Conservation (phyloP, 2,113 vertebrate species). For the Chaetura pelagica region DNA sequence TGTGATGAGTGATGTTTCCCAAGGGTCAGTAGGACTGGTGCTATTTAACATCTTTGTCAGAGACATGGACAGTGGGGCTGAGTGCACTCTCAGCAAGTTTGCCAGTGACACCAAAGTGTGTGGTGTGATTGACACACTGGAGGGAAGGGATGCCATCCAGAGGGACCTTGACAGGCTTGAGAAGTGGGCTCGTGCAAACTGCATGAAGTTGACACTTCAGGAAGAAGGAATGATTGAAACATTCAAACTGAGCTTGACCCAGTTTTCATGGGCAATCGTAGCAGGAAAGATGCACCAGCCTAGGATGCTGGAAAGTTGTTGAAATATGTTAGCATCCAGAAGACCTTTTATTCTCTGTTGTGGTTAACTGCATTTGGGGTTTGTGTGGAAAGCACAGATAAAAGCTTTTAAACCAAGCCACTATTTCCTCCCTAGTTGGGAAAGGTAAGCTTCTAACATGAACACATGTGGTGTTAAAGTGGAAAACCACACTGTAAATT, state of each 20-base stretch:
- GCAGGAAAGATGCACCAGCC: neutral
- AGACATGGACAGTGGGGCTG: no score
- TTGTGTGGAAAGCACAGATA: neutral
- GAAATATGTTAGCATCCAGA: neutral
- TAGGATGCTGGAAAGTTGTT: neutral
- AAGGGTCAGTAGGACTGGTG: no score
- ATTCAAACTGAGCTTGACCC: neutral
- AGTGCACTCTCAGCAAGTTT: no score
- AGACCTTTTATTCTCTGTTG: neutral
- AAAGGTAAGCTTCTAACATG: neutral
- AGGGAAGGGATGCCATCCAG: no score
- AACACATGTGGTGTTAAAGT: neutral
- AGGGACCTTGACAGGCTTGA: no score
- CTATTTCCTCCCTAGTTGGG: neutral
- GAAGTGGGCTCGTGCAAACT: no score
- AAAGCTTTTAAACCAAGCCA: neutral
- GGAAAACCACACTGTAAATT: neutral
- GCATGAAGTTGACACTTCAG: neutral
- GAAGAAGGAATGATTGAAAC: neutral
- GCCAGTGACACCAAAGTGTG: no score
- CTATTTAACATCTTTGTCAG: no score
- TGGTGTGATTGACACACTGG: no score
- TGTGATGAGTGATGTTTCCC: no score
- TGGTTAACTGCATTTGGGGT: neutral
- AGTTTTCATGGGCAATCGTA: neutral